A percentile compares a stretch with the other conserved stretches of the same genome.
Evolutionary conservation across 2,797 vertebrate species (phyloP).

Genomic region (Scyliorhinus canicula): DNA sequence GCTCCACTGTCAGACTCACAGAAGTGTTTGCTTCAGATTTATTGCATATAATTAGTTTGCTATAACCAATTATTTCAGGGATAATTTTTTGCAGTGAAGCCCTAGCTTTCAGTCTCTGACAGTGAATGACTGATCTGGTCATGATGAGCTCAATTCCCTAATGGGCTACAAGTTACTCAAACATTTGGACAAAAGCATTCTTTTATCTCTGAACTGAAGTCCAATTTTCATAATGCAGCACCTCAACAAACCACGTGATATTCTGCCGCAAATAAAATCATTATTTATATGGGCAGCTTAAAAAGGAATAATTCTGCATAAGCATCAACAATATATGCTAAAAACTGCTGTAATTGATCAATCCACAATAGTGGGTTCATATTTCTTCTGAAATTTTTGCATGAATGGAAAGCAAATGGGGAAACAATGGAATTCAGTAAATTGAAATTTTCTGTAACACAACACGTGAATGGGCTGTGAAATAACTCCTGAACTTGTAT

Average conservation of each 20-base stretch:
- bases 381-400: not conserved
- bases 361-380: not conserved
- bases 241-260: not conserved
- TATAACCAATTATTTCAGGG: not conserved
- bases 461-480: not conserved
- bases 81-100: not conserved
- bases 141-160: not conserved
- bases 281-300: not conserved
- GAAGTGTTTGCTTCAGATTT: not conserved
- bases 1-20: not conserved
- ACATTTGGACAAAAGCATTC: not conserved
- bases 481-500: not conserved
- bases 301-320: not conserved
- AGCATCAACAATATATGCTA: not conserved
- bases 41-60: not conserved
- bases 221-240: not conserved
- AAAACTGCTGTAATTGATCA: not conserved
- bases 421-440: not conserved
- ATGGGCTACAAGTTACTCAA: not conserved
- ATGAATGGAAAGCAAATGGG: not conserved
- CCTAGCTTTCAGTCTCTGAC: not conserved
- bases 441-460: not conserved
- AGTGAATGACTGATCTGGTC: not conserved
- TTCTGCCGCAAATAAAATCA: not conserved
- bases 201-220: not conserved